Percentiles rank a stretch among this genome's conserved stretches.
phyloP scores from a whole-genome alignment of 1,140 invertebrate genomes.

The Drosophila simulans region DNA sequence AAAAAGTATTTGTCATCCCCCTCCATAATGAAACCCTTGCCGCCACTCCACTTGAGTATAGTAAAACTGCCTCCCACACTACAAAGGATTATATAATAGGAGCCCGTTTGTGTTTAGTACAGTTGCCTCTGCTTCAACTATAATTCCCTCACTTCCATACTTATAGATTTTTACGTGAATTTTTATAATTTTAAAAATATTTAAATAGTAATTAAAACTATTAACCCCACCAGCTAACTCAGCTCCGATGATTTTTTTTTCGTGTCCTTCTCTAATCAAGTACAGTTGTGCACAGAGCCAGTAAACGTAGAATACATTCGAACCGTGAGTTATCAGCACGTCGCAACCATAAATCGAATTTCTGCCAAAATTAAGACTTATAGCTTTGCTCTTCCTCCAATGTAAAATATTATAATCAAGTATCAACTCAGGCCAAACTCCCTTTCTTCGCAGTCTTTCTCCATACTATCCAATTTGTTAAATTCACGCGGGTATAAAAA shows the following conservation, averaged over 20 bases:
- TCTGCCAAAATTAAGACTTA: constrained; percentile 80
- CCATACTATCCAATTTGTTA: constrained; percentile 66
- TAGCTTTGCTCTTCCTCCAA: constrained; percentile 40
- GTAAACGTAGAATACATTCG: constrained; percentile 31
- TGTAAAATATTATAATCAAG: constrained; percentile 68
- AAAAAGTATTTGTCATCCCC: constrained; percentile 1
- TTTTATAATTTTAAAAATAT: too few relatives aligned
- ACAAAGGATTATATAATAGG: too few relatives aligned
- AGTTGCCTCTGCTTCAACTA: too few relatives aligned
- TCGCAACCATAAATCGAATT: constrained; percentile 82
- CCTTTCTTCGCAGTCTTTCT: background rate
- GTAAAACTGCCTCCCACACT: background rate
- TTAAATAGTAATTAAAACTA: background rate
- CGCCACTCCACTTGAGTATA: background rate
- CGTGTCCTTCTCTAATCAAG: background rate
- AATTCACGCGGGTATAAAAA: constrained; percentile 50
- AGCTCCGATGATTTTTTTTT: background rate
- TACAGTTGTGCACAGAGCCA: constrained; percentile 19
- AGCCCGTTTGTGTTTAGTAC: too few relatives aligned
- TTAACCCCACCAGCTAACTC: background rate
- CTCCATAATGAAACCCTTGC: constrained; percentile 23
- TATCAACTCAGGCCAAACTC: constrained; percentile 45
- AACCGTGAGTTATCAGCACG: constrained; percentile 77
- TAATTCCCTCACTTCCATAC: too few relatives aligned
- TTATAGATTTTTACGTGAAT: too few relatives aligned